These are phyloP conservation scores for Yasuhikotakia modesta DNA, from an alignment of 2,797 vertebrate species.

Conservation along the genomic window DNA sequence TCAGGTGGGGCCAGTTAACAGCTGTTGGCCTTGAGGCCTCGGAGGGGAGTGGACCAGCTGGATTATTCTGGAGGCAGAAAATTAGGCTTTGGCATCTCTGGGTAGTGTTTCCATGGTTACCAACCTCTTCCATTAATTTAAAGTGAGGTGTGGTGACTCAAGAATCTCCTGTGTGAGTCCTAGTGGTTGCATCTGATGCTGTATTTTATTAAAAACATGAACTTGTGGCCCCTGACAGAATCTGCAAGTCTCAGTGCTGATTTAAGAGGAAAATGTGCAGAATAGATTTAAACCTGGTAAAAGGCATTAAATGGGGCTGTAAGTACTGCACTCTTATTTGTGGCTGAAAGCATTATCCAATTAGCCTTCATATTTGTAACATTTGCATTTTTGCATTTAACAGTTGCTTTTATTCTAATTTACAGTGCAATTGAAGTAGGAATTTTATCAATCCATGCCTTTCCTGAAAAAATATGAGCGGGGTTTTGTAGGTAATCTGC, in stretches of 20 bases:
- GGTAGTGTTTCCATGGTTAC: conserved; percentile 38
- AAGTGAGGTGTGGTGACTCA: conserved; percentile 12
- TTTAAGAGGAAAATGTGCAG: neutral
- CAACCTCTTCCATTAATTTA: conserved; percentile 26
- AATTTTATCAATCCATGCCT: neutral
- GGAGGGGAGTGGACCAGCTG: conserved; percentile 6
- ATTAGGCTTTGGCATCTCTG: conserved; percentile 20
- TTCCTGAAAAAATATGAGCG: too few relatives aligned
- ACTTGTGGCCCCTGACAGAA: neutral
- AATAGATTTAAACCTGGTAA: neutral
- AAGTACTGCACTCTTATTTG: neutral
- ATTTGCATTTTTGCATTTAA: too few relatives aligned
- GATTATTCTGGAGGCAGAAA: conserved; percentile 28
- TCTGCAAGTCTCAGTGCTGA: neutral
- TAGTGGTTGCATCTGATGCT: neutral
- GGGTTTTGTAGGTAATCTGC: too few relatives aligned
- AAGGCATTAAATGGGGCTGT: neutral
- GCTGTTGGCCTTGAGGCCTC: conserved; percentile 33
- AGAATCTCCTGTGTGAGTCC: conserved; percentile 8
- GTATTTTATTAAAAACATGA: neutral
- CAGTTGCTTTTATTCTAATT: too few relatives aligned
- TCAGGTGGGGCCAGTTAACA: conserved; percentile 44
- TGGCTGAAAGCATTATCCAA: neutral
- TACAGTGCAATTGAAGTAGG: neutral
- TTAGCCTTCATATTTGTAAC: neutral